A percentile compares a stretch with the other conserved stretches of the same genome.
phyloP scores from a whole-genome alignment of 1,140 invertebrate genomes.

The Copidosoma floridanum region DNA sequence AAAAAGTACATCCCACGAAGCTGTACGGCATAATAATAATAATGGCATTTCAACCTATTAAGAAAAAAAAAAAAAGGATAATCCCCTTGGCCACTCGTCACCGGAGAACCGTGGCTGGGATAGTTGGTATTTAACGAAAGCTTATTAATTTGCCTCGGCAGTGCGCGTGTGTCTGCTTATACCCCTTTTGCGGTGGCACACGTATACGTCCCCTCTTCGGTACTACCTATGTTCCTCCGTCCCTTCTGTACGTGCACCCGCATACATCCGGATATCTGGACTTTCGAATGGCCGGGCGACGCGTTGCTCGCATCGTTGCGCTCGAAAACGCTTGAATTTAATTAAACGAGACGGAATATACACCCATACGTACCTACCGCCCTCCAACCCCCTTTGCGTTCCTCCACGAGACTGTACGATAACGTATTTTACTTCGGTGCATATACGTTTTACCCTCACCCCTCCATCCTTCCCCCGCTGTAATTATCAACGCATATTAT shows the following conservation, averaged over 20 bases:
- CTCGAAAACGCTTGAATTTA: constrained; percentile 52
- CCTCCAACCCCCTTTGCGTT: constrained; percentile 4
- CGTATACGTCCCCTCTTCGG: neutral
- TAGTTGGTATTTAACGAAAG: constrained; percentile 1
- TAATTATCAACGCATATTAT: too few species aligned
- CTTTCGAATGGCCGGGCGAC: constrained; percentile 6
- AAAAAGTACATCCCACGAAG: too few species aligned
- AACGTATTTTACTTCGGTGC: constrained; percentile 8
- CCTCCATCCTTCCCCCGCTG: constrained; percentile 36
- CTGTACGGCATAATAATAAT: too few species aligned
- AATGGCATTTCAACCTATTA: too few species aligned
- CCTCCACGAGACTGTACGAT: constrained; percentile 22
- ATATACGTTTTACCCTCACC: constrained; percentile 5
- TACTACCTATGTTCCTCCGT: too few species aligned
- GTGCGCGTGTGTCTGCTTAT: neutral
- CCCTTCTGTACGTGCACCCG: too few species aligned
- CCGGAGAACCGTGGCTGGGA: too few species aligned
- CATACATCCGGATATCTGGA: too few species aligned
- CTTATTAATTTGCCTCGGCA: constrained; percentile 13
- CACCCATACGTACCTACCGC: too few species aligned
- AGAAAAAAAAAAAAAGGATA: too few species aligned
- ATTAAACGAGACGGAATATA: constrained; percentile 43
- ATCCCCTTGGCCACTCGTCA: too few species aligned
- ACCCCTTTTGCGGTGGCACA: neutral
- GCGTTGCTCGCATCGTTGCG: constrained; percentile 31